Conservation (phyloP, 2,797 vertebrate genomes). For the Onychomys leucogaster region DNA sequence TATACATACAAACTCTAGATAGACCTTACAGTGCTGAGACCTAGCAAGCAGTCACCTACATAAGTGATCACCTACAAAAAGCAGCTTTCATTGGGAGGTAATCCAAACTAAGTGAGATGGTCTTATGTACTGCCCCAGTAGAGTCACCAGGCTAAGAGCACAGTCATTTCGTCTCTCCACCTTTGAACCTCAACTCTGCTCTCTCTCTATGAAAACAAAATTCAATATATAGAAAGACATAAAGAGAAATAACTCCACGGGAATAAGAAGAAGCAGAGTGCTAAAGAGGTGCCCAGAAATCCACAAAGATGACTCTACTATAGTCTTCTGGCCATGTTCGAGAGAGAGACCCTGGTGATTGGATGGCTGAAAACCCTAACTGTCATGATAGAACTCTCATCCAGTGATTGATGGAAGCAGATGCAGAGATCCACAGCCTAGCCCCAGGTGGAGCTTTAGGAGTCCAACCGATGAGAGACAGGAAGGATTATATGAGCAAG, state of each 20-base stretch:
- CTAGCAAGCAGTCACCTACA: neutral
- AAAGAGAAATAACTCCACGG: conserved; percentile 1
- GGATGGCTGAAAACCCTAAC: no score
- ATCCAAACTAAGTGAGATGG: neutral
- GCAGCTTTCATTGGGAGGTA: neutral
- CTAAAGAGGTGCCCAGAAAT: no score
- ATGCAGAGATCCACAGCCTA: no score
- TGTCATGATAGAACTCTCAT: no score
- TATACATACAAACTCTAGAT: neutral
- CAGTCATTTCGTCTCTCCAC: neutral
- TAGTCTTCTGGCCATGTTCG: no score
- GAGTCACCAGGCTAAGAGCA: neutral
- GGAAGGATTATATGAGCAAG: no score
- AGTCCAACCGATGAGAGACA: no score
- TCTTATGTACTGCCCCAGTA: neutral
- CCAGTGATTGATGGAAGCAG: no score
- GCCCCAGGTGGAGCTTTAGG: no score
- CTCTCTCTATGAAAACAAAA: neutral
- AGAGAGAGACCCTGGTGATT: no score
- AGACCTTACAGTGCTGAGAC: neutral
- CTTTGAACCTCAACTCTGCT: neutral
- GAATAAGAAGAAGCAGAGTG: no score
- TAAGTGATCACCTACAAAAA: neutral
- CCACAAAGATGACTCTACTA: no score
- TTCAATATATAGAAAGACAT: neutral